phyloP scores from a whole-genome alignment of 2,888 invertebrate genomes.

The Serripes groenlandicus region DNA sequence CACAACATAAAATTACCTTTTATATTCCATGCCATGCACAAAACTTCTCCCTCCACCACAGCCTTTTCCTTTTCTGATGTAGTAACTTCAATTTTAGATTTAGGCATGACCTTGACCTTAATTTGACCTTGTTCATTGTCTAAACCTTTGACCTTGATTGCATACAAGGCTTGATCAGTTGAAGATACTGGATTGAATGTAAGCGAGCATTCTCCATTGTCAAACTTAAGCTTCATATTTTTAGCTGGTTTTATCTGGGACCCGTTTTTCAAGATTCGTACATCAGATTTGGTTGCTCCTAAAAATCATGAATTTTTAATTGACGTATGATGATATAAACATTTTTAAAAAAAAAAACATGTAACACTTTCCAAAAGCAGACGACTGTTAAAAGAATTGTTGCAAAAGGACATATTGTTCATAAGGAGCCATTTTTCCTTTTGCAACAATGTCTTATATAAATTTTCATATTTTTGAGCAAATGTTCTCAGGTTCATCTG shows the following conservation, averaged over 20 bases:
- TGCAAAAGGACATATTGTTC: no score
- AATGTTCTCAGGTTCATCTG: no score
- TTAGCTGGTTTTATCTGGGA: constrained; percentile 23
- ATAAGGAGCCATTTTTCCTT: no score
- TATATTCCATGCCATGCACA: constrained; percentile 37
- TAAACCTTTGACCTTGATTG: constrained; percentile 28
- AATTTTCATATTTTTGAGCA: no score
- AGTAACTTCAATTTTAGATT: background rate
- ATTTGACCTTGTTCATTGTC: constrained; percentile 34
- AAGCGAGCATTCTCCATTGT: constrained; percentile 18
- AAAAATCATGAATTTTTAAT: no score
- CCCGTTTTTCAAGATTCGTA: constrained; percentile 37
- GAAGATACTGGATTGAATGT: constrained; percentile 5
- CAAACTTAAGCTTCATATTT: constrained; percentile 9
- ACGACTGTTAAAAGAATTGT: no score
- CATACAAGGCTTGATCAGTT: constrained; percentile 33
- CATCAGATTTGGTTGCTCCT: constrained; percentile 21
- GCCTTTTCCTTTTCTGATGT: constrained; percentile 10
- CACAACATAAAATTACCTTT: constrained; percentile 27
- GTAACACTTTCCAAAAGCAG: no score
- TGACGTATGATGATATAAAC: no score
- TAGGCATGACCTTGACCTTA: constrained; percentile 29
- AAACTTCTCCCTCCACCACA: constrained; percentile 11
- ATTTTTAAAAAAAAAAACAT: no score
- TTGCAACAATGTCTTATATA: no score